A percentile compares a stretch with the other conserved stretches of the same genome.
phyloP scores from a whole-genome alignment of 2,113 vertebrate species.

The Cyprinodon variegatus region DNA sequence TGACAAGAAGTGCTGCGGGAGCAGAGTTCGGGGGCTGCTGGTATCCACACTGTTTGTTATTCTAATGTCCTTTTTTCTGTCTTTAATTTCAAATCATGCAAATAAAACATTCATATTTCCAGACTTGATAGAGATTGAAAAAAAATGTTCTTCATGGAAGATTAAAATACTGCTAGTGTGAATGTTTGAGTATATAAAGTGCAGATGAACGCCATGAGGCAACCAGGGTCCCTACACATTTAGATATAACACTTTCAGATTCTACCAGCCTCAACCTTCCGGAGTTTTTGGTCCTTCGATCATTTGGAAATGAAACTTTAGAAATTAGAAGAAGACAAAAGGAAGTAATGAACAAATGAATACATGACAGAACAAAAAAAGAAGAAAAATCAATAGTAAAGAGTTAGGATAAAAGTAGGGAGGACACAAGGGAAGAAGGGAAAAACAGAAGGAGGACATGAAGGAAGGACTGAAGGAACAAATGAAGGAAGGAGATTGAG shows the following conservation, averaged over 20 bases:
- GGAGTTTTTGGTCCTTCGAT: neutral
- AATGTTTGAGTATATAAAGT: constrained; percentile 21
- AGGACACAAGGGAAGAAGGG: neutral
- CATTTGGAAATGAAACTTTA: neutral
- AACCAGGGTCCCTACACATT: constrained; percentile 8
- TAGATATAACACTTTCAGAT: neutral
- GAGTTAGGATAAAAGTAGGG: no score
- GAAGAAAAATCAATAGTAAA: neutral
- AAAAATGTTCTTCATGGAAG: constrained; percentile 15
- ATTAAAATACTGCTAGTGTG: constrained; percentile 48
- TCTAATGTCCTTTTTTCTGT: constrained; percentile 61
- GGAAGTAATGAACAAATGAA: neutral
- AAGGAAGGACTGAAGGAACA: neutral
- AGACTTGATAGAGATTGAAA: constrained; percentile 45
- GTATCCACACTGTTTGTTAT: constrained; percentile 62
- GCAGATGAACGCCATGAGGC: constrained; percentile 32
- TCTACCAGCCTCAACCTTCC: no score
- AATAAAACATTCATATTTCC: constrained; percentile 52
- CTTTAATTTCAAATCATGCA: constrained; percentile 54
- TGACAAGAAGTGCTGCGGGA: constrained; percentile 59
- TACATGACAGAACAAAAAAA: neutral
- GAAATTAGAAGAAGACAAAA: neutral
- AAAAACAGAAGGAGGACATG: neutral
- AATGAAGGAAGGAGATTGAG: neutral
- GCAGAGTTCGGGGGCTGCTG: constrained; percentile 46